A percentile compares a stretch with the other conserved stretches of the same genome.
phyloP scores from a whole-genome alignment of 2,113 vertebrate species.

The Meles meles region DNA sequence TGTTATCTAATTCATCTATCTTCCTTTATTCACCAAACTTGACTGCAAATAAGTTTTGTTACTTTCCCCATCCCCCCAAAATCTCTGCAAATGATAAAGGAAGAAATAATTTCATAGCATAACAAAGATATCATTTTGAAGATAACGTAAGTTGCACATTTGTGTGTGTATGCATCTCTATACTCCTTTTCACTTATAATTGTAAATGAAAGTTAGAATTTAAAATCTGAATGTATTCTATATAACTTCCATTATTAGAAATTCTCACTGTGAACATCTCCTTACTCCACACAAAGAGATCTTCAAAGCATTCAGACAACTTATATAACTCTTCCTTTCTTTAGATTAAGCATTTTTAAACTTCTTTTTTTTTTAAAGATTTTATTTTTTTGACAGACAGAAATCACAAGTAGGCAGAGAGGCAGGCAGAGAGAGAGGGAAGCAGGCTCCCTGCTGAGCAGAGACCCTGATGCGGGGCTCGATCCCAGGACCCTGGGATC shows the following conservation, averaged over 20 bases:
- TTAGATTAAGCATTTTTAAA: neutral
- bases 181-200: neutral
- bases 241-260: neutral
- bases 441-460: no score
- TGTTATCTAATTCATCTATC: neutral
- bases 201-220: neutral
- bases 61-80: neutral
- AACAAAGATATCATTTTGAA: neutral
- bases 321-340: neutral
- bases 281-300: neutral
- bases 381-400: neutral
- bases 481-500: no score
- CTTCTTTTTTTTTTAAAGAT: neutral
- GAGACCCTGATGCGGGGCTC: no score
- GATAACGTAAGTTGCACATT: neutral
- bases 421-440: no score
- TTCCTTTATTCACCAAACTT: neutral
- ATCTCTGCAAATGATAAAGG: neutral
- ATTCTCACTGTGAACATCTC: neutral
- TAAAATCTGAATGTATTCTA: neutral
- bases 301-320: neutral
- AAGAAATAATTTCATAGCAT: neutral
- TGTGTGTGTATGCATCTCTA: neutral
- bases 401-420: no score
- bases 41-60: neutral